These are phyloP conservation scores for Oligia strigilis DNA, from an alignment of 2,888 invertebrate genomes.

Conservation along the genomic window DNA sequence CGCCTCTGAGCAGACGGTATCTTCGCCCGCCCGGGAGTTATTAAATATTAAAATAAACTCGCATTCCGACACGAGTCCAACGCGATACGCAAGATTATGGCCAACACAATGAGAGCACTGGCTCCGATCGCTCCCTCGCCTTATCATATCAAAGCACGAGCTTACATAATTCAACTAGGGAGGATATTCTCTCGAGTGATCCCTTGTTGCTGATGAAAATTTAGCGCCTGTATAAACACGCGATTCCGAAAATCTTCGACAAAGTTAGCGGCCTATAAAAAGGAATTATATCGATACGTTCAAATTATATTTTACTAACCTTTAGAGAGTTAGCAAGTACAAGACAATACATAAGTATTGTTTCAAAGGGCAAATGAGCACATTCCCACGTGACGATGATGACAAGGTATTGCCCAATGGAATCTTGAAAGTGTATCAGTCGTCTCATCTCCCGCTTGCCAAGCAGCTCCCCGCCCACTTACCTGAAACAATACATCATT, in stretches of 20 bases:
- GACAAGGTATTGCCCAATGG: slow-evolving; percentile 81
- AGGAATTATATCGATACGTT: slow-evolving; percentile 46
- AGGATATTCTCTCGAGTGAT: slow-evolving; percentile 74
- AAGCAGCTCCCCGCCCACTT: slow-evolving; percentile 83
- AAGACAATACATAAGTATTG: slow-evolving; percentile 19
- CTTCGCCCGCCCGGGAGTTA: slow-evolving; percentile 87
- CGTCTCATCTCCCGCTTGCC: slow-evolving; percentile 80
- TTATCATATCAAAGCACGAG: slow-evolving; percentile 88
- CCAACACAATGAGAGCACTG: slow-evolving; percentile 88
- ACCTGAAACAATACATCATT: slow-evolving; percentile 90
- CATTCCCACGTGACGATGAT: slow-evolving; percentile 70
- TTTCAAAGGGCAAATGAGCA: slow-evolving; percentile 70
- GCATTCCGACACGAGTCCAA: slow-evolving; percentile 89
- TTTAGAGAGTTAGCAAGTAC: slow-evolving; percentile 55
- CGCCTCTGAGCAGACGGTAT: slow-evolving; percentile 87
- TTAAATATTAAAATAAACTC: slow-evolving; percentile 91
- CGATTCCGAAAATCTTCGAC: slow-evolving; percentile 66
- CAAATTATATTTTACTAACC: slow-evolving; percentile 60
- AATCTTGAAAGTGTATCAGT: slow-evolving; percentile 80
- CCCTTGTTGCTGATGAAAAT: slow-evolving; percentile 77
- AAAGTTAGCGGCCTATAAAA: slow-evolving; percentile 58
- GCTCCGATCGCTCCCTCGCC: slow-evolving; percentile 83
- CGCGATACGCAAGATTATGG: slow-evolving; percentile 89
- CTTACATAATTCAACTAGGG: slow-evolving; percentile 84
- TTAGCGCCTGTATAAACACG: slow-evolving; percentile 76